A percentile compares a stretch with the other conserved stretches of the same genome.
phyloP scores from a whole-genome alignment of 2,113 vertebrate genomes.

The Fulmarus glacialis region DNA sequence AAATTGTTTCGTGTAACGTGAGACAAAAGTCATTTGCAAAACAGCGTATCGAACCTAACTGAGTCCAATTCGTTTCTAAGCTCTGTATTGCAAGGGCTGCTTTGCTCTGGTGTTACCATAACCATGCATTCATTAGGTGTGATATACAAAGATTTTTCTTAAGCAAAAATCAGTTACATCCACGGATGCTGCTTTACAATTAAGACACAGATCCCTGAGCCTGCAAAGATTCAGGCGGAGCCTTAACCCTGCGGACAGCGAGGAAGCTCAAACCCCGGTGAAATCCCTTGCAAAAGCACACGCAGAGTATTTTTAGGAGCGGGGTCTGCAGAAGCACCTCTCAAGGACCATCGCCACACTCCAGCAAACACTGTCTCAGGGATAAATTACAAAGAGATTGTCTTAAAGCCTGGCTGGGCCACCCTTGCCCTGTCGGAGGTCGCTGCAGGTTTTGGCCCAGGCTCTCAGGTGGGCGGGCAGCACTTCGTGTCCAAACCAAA shows the following conservation, averaged over 20 bases:
- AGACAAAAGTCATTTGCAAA: not conserved
- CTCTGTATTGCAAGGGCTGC: not conserved
- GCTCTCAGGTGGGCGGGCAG: rapidly evolving
- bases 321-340: not conserved
- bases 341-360: not conserved
- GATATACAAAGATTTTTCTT: not conserved
- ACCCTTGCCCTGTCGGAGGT: rapidly evolving
- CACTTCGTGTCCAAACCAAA: not conserved
- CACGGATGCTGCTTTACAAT: not conserved
- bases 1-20: not conserved
- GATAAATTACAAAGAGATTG: not conserved
- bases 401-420: not conserved
- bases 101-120: not conserved
- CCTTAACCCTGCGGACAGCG: rapidly evolving
- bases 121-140: not conserved
- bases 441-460: not conserved
- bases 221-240: not conserved
- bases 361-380: not conserved
- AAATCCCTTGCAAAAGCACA: not conserved
- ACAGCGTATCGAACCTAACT: not conserved
- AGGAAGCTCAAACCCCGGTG: not conserved
- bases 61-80: not conserved
- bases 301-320: not conserved
- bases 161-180: not conserved
- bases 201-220: not conserved